These are phyloP conservation scores for Drosophila lacicola DNA, from an alignment of 2,888 invertebrate species.

Conservation along the genomic window DNA sequence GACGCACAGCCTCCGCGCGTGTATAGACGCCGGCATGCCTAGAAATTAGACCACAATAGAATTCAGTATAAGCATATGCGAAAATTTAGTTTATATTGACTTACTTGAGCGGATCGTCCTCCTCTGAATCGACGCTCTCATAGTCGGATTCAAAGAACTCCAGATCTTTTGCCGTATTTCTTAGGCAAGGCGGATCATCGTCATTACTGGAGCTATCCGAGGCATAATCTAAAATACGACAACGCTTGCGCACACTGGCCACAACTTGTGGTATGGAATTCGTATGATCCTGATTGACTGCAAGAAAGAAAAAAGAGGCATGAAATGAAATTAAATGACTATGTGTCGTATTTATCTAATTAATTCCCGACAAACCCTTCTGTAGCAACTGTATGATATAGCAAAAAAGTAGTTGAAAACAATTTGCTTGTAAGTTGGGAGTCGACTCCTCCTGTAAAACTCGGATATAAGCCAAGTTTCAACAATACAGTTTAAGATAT, in stretches of 20 bases:
- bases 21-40: constrained; percentile 96
- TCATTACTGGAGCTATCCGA: constrained; percentile 89
- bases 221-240: constrained; percentile 89
- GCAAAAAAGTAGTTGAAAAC: too few relatives aligned
- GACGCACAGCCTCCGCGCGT: constrained; percentile 93
- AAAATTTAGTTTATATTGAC: neutral
- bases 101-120: constrained; percentile 91
- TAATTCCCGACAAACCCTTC: too few relatives aligned
- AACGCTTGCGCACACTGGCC: constrained; percentile 86
- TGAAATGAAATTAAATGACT: too few relatives aligned
- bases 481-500: too few relatives aligned
- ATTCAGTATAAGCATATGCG: neutral
- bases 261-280: constrained; percentile 86
- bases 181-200: constrained; percentile 88
- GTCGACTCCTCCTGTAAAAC: too few relatives aligned
- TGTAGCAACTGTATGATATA: too few relatives aligned
- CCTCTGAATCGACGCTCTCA: constrained; percentile 91
- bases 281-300: constrained; percentile 82
- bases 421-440: too few relatives aligned
- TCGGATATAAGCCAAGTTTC: too few relatives aligned
- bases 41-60: constrained; percentile 63
- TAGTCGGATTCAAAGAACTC: constrained; percentile 90
- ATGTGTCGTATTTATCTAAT: too few relatives aligned
- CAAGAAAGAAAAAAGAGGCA: neutral
- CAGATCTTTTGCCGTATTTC: constrained; percentile 88